These are phyloP conservation scores for Brachyhypopomus gauderio DNA, from an alignment of 2,113 vertebrate species.

Conservation along the genomic window DNA sequence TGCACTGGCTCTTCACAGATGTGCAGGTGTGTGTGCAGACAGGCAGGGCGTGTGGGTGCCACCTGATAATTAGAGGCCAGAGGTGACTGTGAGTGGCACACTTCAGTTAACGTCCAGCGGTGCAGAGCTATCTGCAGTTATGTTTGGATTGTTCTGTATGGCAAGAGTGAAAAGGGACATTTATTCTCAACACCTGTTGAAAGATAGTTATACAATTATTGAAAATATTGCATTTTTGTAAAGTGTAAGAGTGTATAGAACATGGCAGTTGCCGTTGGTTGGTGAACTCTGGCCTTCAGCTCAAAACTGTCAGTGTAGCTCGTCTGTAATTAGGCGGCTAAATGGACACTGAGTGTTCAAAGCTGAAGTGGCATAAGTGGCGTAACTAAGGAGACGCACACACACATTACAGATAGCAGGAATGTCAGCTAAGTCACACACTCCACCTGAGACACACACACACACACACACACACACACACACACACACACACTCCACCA, in stretches of 20 bases:
- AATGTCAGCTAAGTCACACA: neutral
- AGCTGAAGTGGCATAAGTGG: neutral
- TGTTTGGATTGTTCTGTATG: too few species aligned
- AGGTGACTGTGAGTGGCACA: neutral
- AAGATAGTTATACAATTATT: too few species aligned
- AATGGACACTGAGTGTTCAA: conserved; percentile 10
- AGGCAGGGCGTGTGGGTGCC: neutral
- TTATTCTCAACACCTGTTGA: neutral
- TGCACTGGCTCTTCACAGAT: neutral
- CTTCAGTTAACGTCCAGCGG: neutral
- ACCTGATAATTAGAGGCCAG: conserved; percentile 7
- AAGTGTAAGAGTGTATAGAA: too few species aligned
- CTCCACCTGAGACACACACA: neutral
- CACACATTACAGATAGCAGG: conserved; percentile 11
- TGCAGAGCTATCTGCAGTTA: neutral
- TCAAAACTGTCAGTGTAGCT: conserved; percentile 14
- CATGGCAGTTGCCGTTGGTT: neutral
- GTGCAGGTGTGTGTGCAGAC: neutral
- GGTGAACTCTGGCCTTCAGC: neutral
- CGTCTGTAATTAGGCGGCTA: conserved; percentile 18
- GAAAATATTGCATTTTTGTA: too few species aligned
- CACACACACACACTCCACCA: too few species aligned
- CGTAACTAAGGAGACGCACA: neutral
- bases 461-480: neutral
- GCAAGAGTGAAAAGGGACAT: neutral